Evolutionary conservation across 2,797 vertebrate genomes (phyloP).

Genomic region (Danio kyathit): DNA sequence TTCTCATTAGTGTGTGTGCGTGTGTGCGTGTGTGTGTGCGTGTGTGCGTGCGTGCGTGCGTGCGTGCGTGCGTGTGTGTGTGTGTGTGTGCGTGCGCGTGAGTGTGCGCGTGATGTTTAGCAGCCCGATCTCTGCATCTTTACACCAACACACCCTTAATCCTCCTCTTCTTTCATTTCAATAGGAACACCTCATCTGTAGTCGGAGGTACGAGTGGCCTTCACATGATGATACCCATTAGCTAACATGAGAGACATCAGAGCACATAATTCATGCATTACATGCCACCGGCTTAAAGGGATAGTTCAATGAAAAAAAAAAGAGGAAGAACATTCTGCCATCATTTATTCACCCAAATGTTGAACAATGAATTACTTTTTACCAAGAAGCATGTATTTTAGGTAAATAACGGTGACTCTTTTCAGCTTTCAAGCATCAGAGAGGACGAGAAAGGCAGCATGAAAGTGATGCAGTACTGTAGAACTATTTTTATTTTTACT

Average conservation of each 20-base stretch:
- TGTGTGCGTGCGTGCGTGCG: not conserved
- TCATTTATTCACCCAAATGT: not conserved
- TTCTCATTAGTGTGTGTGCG: conserved; percentile 41
- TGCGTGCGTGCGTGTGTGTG: conserved; percentile 9
- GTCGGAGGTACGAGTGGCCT: conserved; percentile 7
- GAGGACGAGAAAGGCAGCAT: not conserved
- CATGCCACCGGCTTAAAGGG: not conserved
- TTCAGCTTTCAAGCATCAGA: not conserved
- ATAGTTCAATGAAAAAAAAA: not conserved
- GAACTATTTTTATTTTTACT: too few relatives aligned
- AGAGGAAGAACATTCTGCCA: not conserved
- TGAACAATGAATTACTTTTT: not conserved
- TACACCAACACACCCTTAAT: conserved; percentile 10
- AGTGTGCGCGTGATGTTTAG: conserved; percentile 21
- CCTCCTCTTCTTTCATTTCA: conserved; percentile 28
- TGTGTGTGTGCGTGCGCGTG: conserved; percentile 2
- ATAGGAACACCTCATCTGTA: not conserved
- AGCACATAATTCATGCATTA: conserved; percentile 41
- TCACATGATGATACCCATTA: conserved; percentile 34
- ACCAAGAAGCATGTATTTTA: not conserved
- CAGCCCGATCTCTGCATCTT: conserved; percentile 12
- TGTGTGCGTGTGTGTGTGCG: conserved; percentile 5
- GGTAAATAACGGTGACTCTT: not conserved
- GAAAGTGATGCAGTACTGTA: not conserved
- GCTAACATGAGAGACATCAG: conserved; percentile 38